A percentile compares a stretch with the other conserved stretches of the same genome.
Evolutionary conservation across 2,888 invertebrate species (phyloP).

Genomic region (Ischnura elegans): DNA sequence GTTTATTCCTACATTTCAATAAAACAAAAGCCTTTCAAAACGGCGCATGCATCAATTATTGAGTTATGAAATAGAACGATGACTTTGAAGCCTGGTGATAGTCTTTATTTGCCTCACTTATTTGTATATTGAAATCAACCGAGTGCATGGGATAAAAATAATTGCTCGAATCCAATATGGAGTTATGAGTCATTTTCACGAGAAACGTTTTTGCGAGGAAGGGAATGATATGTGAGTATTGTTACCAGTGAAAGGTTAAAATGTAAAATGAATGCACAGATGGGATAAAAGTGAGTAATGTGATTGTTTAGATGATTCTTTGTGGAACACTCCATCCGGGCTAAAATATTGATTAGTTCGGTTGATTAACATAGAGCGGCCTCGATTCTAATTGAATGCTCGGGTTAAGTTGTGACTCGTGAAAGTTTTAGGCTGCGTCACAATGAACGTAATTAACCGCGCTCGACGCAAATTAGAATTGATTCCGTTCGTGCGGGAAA

Average conservation of each 20-base stretch:
- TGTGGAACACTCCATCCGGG: not conserved
- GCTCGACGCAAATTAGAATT: not conserved
- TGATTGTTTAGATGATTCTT: not conserved
- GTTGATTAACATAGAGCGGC: not conserved
- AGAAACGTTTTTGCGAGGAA: not conserved
- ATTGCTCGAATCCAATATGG: not conserved
- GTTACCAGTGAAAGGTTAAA: not conserved
- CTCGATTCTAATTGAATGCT: not conserved
- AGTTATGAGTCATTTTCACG: not conserved
- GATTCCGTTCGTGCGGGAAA: not conserved
- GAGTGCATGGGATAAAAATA: not conserved
- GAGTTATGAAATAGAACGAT: not conserved
- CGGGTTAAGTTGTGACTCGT: not conserved
- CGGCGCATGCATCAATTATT: not conserved
- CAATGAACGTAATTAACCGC: slow-evolving; percentile 12
- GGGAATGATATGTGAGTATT: not conserved
- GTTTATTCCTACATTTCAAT: not conserved
- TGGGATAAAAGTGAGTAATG: not conserved
- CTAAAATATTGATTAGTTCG: not conserved
- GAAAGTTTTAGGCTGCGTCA: not conserved
- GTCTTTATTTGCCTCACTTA: not conserved
- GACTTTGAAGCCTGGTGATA: not conserved
- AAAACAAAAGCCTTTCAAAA: not conserved
- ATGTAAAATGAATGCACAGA: not conserved
- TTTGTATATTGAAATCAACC: not conserved